Base-by-base conservation (phyloP, 2,113 vertebrate species). In the Oceanites oceanicus region DNA sequence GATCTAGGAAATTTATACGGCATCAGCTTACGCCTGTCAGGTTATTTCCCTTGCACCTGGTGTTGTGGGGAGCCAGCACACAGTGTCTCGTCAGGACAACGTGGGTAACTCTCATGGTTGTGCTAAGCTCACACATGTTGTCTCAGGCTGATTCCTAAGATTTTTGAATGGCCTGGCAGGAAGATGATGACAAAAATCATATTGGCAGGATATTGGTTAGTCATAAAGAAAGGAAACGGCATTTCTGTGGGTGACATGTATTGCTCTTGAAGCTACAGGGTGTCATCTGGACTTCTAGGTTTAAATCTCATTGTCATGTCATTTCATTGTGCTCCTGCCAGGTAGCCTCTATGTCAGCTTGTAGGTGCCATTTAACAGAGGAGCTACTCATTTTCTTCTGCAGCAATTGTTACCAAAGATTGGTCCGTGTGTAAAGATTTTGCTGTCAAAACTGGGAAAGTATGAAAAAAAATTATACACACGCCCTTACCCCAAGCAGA, bases 401-500 rank as follows among this genome's bases (percentile, higher is more conserved):
- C 52, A 65, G 62, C 30, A 29, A 50, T 21, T 63, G 34, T 25
- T 88, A n/a, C 38, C 23, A 6, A 49, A 63, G 36, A 68, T 89
- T 9, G 3, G 23, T 11, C 45, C 63, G 25, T 7, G 13, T 30
- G 18, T 40, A 26, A 73, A 30, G 45, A 27, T 72, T 79, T 82
- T 79, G 62, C 62, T 67, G 27, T 72, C 58, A 83, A 80, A 91
- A 50, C 13, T 68, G 72, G 34, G 47, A 18, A 88, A 49, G 3
- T 26, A 12, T 18, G 7, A 22, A 17, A 45, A 40, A 55, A 44
- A 61, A 65, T 34, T 53, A 21, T 3, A 0, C 22, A 9, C n/a
- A 10, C 5, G 0, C 26, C 11, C 16, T 76, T 63, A 9, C 10
- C 7, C 10, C 0, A 2, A 14, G 21, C 10, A 66, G 55, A 30